phyloP scores from a whole-genome alignment of 2,888 invertebrate genomes.

The Hoplodrina ambigua region DNA sequence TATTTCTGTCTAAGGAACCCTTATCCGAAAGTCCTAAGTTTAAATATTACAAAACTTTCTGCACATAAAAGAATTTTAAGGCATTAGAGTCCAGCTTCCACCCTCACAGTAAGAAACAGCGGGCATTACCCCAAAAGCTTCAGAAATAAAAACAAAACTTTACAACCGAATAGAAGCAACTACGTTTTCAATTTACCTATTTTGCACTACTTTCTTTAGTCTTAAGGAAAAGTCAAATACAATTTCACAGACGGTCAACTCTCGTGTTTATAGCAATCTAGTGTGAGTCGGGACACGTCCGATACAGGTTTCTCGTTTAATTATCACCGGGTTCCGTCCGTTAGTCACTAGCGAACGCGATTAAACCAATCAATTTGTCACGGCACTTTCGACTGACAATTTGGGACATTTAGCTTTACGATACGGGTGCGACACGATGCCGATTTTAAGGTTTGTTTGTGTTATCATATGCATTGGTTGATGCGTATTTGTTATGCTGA shows the following conservation, averaged over 20 bases:
- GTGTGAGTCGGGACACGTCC: constrained; percentile 64
- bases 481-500: neutral
- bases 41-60: constrained; percentile 51
- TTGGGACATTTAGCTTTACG: constrained; percentile 52
- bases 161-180: constrained; percentile 49
- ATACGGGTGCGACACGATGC: constrained; percentile 36
- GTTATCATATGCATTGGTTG: constrained; percentile 4
- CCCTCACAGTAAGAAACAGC: constrained; percentile 24
- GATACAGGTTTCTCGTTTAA: constrained; percentile 67
- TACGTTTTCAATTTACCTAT: constrained; percentile 65
- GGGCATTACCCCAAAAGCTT: constrained; percentile 41
- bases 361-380: constrained; percentile 71
- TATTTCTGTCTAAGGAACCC: constrained; percentile 55
- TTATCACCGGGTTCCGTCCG: constrained; percentile 65
- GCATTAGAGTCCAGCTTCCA: constrained; percentile 48
- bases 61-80: constrained; percentile 52
- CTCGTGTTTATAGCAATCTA: constrained; percentile 59
- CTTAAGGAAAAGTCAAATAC: constrained; percentile 67
- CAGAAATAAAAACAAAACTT: constrained; percentile 58
- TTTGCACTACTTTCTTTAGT: constrained; percentile 64
- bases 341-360: constrained; percentile 67
- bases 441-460: constrained; percentile 35
- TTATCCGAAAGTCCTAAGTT: constrained; percentile 38
- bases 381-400: constrained; percentile 64
- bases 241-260: constrained; percentile 67